These are phyloP conservation scores for Eulacestoma nigropectus DNA, from an alignment of 2,113 vertebrate species.

Conservation along the genomic window DNA sequence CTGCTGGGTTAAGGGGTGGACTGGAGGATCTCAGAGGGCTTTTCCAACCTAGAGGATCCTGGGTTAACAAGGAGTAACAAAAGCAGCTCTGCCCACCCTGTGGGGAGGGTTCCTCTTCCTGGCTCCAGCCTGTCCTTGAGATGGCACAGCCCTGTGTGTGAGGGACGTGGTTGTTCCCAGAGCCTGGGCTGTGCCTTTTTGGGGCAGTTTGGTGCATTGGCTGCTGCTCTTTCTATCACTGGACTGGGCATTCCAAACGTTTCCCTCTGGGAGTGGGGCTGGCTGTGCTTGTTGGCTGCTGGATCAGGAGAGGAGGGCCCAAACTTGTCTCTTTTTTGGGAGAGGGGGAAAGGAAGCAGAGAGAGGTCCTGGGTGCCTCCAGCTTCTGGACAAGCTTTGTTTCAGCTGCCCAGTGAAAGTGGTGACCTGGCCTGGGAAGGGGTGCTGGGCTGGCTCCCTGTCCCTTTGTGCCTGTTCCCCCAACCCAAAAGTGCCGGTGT, in stretches of 20 bases:
- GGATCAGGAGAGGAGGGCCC: background rate
- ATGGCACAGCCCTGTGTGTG: rapidly evolving
- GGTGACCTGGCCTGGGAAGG: background rate
- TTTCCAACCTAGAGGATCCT: background rate
- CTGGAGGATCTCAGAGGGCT: background rate
- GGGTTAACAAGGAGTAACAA: background rate
- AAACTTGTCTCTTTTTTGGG: background rate
- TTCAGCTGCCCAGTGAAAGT: background rate
- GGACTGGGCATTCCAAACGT: background rate
- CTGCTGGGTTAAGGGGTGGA: background rate
- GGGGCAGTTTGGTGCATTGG: background rate
- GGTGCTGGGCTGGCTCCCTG: background rate
- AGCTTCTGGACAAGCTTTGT: background rate
- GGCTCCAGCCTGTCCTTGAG: background rate
- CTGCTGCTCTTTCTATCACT: background rate
- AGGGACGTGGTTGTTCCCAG: background rate
- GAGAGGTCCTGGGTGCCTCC: background rate
- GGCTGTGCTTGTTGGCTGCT: background rate
- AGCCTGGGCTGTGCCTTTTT: background rate
- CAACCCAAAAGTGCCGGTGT: rapidly evolving
- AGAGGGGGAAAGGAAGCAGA: background rate
- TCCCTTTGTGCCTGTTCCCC: background rate
- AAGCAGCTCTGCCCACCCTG: background rate
- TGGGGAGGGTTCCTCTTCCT: rapidly evolving
- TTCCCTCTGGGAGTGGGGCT: background rate